phyloP scores from a whole-genome alignment of 2,797 vertebrate species.

The Pogoniulus pusillus region DNA sequence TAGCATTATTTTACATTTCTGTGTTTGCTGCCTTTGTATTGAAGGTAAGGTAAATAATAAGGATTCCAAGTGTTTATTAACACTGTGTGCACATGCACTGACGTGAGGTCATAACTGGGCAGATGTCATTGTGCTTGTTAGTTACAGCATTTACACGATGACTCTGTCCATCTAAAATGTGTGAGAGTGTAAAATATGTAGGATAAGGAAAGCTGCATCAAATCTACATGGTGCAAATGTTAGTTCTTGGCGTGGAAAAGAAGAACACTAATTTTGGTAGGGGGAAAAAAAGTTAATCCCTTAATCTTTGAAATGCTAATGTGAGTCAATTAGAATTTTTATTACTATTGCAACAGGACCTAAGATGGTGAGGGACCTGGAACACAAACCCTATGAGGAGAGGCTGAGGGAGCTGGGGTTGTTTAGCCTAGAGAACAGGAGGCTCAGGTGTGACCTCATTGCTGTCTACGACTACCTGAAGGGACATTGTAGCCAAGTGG shows the following conservation, averaged over 20 bases:
- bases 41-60: neutral
- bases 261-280: neutral
- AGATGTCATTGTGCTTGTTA: neutral
- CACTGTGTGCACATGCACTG: neutral
- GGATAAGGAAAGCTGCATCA: neutral
- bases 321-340: neutral
- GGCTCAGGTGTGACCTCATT: too few species aligned
- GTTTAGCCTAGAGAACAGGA: too few species aligned
- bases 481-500: too few species aligned
- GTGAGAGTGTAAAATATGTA: neutral
- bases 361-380: too few species aligned
- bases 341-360: neutral
- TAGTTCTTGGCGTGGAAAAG: neutral
- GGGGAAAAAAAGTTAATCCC: neutral
- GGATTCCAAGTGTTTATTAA: neutral
- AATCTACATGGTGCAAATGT: neutral
- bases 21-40: neutral
- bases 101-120: neutral
- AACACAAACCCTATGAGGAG: too few species aligned
- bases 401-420: too few species aligned
- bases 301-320: constrained; percentile 21
- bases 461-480: too few species aligned
- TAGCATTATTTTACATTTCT: neutral
- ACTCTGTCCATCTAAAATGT: neutral
- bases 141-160: neutral